A percentile compares a stretch with the other conserved stretches of the same genome.
These are phyloP conservation scores for Proterorhinus semilunaris DNA, from an alignment of 2,113 vertebrate genomes.

Conservation along the genomic window DNA sequence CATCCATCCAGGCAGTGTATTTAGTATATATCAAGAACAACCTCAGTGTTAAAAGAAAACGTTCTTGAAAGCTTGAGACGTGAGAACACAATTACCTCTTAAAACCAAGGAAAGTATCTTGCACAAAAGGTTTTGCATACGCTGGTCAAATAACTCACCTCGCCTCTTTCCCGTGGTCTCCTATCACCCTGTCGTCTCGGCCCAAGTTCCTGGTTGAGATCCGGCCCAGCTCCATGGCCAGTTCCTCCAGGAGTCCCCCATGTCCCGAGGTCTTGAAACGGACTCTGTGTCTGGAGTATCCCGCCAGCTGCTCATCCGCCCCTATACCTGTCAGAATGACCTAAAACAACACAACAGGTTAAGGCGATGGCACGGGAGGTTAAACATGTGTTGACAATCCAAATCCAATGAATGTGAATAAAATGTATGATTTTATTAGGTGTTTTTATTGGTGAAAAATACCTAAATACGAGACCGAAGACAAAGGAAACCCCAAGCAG, in stretches of 20 bases:
- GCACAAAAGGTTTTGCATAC: no score
- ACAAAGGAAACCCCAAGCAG: no score
- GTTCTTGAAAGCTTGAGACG: no score
- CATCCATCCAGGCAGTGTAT: no score
- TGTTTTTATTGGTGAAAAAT: no score
- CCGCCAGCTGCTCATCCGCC: conserved; percentile 95
- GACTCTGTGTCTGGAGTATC: conserved; percentile 89
- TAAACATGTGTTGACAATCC: no score
- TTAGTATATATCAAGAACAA: no score
- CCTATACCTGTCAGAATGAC: conserved; percentile 92
- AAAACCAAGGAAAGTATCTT: background rate
- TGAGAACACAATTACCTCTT: background rate
- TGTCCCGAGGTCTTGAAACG: conserved; percentile 79
- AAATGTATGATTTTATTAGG: no score
- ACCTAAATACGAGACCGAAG: no score
- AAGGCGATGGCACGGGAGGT: no score
- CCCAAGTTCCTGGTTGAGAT: conserved; percentile 94
- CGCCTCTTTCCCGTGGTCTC: conserved; percentile 93
- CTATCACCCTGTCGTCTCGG: conserved; percentile 90
- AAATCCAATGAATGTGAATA: no score
- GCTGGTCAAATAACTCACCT: conserved; percentile 70
- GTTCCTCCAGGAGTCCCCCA: conserved; percentile 82
- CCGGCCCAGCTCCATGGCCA: conserved; percentile 86
- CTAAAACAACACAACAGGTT: conserved; percentile 54
- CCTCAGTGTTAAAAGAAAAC: no score